These are phyloP conservation scores for Pituophis catenifer DNA, from an alignment of 2,113 vertebrate genomes.

Conservation along the genomic window DNA sequence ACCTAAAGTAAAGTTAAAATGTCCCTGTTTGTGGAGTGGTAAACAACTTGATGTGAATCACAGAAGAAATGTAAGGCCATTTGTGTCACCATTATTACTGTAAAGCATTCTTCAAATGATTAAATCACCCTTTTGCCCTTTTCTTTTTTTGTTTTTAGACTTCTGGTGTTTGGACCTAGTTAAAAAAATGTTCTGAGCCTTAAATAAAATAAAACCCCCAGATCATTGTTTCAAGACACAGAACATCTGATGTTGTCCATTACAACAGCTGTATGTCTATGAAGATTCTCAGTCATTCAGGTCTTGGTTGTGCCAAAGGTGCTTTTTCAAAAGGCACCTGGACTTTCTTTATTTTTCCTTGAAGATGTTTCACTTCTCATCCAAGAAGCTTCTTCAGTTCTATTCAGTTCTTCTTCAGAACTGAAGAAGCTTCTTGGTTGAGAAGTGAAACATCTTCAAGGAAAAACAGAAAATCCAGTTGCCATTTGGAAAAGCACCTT, in stretches of 20 bases:
- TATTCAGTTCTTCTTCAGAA: not conserved
- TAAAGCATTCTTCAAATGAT: not conserved
- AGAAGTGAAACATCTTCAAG: too few relatives aligned
- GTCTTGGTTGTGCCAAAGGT: not conserved
- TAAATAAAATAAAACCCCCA: not conserved
- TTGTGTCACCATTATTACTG: not conserved
- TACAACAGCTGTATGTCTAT: not conserved
- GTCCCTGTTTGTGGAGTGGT: not conserved
- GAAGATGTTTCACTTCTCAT: not conserved
- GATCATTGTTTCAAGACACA: not conserved
- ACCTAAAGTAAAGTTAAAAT: not conserved
- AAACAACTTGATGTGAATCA: conserved; percentile 1
- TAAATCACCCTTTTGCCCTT: not conserved
- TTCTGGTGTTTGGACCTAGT: not conserved
- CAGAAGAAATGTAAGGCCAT: not conserved
- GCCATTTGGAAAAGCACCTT: not conserved
- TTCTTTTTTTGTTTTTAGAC: not conserved
- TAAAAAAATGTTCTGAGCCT: not conserved
- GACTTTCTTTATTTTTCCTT: not conserved
- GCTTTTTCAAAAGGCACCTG: not conserved
- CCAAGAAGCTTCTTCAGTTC: not conserved
- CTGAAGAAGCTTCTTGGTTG: too few relatives aligned
- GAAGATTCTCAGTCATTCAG: not conserved
- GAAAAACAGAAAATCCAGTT: too few relatives aligned
- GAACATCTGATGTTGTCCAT: not conserved